Evolutionary conservation across 2,797 vertebrate genomes (phyloP), one percentile per base, ranked within the genome.

Genomic region (Protosalanx chinensis): DNA sequence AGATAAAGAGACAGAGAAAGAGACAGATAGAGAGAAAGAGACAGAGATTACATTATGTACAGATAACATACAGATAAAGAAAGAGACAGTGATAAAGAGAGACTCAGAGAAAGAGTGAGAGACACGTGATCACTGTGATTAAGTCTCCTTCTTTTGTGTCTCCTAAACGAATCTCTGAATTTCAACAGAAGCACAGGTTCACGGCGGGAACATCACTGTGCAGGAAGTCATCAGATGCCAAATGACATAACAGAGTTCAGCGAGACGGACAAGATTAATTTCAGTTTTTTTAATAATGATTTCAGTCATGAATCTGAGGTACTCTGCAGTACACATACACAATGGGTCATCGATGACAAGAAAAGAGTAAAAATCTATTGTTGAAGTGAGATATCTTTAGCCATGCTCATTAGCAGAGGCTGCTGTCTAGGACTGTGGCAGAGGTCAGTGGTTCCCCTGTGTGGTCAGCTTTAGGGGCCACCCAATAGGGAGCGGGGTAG

Each of bases 321-420:
- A 94, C 93, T 92, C 83, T 89, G 88, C 90, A 92, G 93, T 92
- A 95, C 92, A 96, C 89, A 91, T 95, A 94, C 93, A 97, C 91
- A 87, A 89, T 82, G 81, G 91, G 93, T 89, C 83, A 91, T 89
- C 89, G 93, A 94, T 93, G 91, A 91, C 90, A 91, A 92, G 90
- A 93, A 91, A 92, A 90, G 41, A 71, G 76, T 66, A 81, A 53
- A 53, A 16, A n/a, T 16, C 13, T 1, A 53, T 16, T 53, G 51
- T 53, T 16, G 18, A 18, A 6, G 51, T n/a, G 51, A 53, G 15
- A 49, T 59, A 23, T 69, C 61, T 70, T 32, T 46, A 62, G 23
- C 46, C 68, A 30, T 57, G 75, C 67, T 70, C 65, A 64, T 65
- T 66, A 73, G 67, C 64, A 64, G 23, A 63, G 70, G 74, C 74